These are phyloP conservation scores for Anhinga rufa DNA, from an alignment of 2,113 vertebrate genomes.

Conservation along the genomic window DNA sequence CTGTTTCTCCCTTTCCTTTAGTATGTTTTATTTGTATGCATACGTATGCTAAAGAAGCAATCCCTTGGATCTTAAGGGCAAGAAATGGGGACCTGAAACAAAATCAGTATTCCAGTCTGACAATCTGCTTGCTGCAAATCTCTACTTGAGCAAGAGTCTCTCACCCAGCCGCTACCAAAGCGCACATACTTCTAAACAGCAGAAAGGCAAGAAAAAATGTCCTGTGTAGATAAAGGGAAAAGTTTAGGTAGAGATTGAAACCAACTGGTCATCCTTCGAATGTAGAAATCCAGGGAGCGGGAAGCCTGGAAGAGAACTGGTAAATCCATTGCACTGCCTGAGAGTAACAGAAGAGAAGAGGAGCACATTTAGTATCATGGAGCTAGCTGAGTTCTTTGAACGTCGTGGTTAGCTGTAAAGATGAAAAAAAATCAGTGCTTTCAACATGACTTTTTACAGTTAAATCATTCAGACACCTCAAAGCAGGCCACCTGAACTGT, in stretches of 20 bases:
- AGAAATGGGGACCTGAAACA: conserved; percentile 55
- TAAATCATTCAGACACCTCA: neutral
- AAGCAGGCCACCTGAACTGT: neutral
- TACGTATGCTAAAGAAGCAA: neutral
- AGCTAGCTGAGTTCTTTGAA: neutral
- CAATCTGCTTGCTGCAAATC: neutral
- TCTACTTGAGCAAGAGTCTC: conserved; percentile 16
- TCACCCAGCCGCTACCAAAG: conserved; percentile 17
- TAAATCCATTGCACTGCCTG: conserved; percentile 55
- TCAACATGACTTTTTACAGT: neutral
- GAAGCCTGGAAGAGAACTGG: conserved; percentile 66
- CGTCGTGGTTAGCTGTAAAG: conserved; percentile 25
- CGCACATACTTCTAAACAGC: neutral
- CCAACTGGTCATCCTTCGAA: conserved; percentile 41
- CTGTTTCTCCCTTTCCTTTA: neutral
- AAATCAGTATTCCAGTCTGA: conserved; percentile 27
- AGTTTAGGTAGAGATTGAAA: conserved; percentile 48
- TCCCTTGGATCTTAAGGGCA: conserved; percentile 7
- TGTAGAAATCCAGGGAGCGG: neutral
- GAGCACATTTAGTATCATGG: conserved; percentile 2
- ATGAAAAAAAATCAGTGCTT: conserved; percentile 29
- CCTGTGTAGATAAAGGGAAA: conserved; percentile 58
- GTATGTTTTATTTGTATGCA: neutral
- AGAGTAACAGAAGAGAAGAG: conserved; percentile 56
- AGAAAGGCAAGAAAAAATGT: conserved; percentile 54